A percentile compares a stretch with the other conserved stretches of the same genome.
phyloP scores from a whole-genome alignment of 2,797 vertebrate genomes.

The Anisognathus igniventris region DNA sequence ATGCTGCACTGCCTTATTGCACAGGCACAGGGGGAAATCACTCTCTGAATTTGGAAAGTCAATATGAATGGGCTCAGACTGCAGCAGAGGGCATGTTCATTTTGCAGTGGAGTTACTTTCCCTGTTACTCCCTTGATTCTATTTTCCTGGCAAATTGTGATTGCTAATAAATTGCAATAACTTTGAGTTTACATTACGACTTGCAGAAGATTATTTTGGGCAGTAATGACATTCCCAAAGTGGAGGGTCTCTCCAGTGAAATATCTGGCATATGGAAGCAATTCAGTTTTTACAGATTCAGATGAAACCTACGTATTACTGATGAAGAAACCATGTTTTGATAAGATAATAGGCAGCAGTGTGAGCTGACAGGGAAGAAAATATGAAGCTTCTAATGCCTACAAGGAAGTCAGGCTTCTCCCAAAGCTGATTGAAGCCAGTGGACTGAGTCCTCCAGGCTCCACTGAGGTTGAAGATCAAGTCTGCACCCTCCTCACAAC shows the following conservation, averaged over 20 bases:
- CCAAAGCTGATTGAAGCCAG: background rate
- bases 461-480: background rate
- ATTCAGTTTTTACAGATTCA: conserved; percentile 58
- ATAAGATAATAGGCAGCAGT: conserved; percentile 68
- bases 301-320: conserved; percentile 52
- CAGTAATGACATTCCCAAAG: conserved; percentile 68
- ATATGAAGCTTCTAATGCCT: background rate
- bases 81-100: background rate
- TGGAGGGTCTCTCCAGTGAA: conserved; percentile 61
- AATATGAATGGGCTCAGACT: background rate
- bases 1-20: background rate
- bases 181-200: conserved; percentile 65
- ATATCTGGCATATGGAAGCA: conserved; percentile 70
- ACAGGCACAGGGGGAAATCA: background rate
- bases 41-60: background rate
- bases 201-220: conserved; percentile 67
- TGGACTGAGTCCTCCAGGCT: background rate
- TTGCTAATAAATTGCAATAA: conserved; percentile 73
- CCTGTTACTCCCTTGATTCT: conserved; percentile 19
- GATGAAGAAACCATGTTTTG: conserved; percentile 70
- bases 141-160: conserved; percentile 51
- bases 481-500: background rate
- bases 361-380: background rate
- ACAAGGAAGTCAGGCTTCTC: background rate
- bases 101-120: background rate